Evolutionary conservation across 2,797 vertebrate species (phyloP).

Genomic region (Apogon hyalosoma): DNA sequence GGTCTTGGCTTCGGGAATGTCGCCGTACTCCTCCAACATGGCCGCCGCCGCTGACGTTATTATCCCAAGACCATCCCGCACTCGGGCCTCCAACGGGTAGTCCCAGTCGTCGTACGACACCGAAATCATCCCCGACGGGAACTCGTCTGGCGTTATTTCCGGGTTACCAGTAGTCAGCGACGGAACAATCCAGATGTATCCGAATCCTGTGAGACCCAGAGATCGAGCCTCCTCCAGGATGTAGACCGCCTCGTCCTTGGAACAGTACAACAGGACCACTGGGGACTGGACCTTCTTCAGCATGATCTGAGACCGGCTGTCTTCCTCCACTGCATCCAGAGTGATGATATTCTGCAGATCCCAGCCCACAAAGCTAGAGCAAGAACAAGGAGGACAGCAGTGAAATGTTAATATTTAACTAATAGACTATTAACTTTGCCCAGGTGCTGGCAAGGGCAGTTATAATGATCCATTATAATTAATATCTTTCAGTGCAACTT

Average conservation of each 20-base stretch:
- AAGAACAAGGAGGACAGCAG: slow-evolving; percentile 46
- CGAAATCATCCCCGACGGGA: slow-evolving; percentile 95
- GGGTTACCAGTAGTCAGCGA: slow-evolving; percentile 94
- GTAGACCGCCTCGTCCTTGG: slow-evolving; percentile 93
- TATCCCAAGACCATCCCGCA: slow-evolving; percentile 95
- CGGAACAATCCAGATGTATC: slow-evolving; percentile 98
- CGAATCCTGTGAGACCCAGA: slow-evolving; percentile 94
- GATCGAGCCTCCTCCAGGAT: slow-evolving; percentile 96
- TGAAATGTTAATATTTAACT: slow-evolving; percentile 59
- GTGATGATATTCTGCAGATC: slow-evolving; percentile 94
- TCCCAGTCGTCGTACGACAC: slow-evolving; percentile 98
- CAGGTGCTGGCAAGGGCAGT: slow-evolving; percentile 58
- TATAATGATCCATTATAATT: slow-evolving; percentile 64
- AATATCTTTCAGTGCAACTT: slow-evolving; percentile 57
- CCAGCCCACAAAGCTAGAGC: slow-evolving; percentile 93
- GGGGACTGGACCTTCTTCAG: slow-evolving; percentile 98
- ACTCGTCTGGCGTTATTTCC: slow-evolving; percentile 91
- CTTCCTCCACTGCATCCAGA: slow-evolving; percentile 92
- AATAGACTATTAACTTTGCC: slow-evolving; percentile 62
- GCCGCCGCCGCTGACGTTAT: slow-evolving; percentile 93
- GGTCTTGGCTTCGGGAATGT: slow-evolving; percentile 93
- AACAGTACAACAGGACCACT: slow-evolving; percentile 95
- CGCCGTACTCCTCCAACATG: slow-evolving; percentile 94
- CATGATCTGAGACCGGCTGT: slow-evolving; percentile 93
- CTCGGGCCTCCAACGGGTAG: slow-evolving; percentile 92